Base-by-base conservation (phyloP, 1,140 invertebrate genomes). In the Nebria ingens region DNA sequence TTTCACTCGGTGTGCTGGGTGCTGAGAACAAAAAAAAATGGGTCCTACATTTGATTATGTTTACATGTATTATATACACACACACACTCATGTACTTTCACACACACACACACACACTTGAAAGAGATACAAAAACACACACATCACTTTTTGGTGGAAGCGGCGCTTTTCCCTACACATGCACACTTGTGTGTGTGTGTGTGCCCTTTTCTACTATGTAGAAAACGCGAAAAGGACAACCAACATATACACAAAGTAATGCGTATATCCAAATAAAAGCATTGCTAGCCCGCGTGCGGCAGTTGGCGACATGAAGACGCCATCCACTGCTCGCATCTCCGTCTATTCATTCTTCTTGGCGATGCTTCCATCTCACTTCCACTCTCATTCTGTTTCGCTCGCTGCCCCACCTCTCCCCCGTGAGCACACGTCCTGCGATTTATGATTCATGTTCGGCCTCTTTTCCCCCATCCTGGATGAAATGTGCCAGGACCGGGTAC, bases 191-290 rank as follows among this genome's bases (percentile, higher is more conserved):
- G 25, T 6, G n/a, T 34, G 25, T 34, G 25, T 6, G 25, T 34
- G 25, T 34, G 25, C 25, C 40, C 40, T 45, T 45, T 45, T 45
- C 9, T 45, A 45, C 6, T 45, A 45, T 12, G 25, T n/a, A 34
- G 25, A n/a, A 17, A 45, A 45, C 40, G 40, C 4, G 17, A 45
- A 45, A 34, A 34, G 25, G 25, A 34, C 25, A 34, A 9, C 6
- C 17, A 45, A 45, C 40, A 45, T 12, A n/a, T n/a, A n/a, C n/a
- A 45, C 40, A 45, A 12, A 45, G 40, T 45, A 45, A 45, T 29
- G 17, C 17, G 40, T 6, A n/a, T 45, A 45, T 45, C 40, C 40
- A 45, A 45, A 45, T 45, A 45, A 45, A 45, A 45, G 17, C 40
- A 6, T 45, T n/a, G 25, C 6, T 34, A 9, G 25, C 25, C 25